Conservation (phyloP, 2,888 invertebrate genomes). For the Podabrus alpinus region DNA sequence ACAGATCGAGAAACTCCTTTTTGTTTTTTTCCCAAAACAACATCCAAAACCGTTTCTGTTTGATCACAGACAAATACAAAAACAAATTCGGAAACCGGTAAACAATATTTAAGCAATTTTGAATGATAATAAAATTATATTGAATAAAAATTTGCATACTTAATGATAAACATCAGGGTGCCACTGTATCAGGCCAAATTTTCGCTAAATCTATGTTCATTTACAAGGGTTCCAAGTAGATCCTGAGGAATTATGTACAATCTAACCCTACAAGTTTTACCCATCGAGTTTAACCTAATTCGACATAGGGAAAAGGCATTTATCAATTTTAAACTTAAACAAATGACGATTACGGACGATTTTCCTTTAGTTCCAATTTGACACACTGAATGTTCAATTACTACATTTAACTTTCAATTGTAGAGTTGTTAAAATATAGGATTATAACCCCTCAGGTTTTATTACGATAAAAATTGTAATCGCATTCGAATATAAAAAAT, state of each 20-base stretch:
- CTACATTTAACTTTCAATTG: conserved; percentile 46
- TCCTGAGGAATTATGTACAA: conserved; percentile 37
- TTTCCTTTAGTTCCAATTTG: conserved; percentile 34
- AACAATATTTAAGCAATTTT: background rate
- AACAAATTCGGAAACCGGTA: background rate
- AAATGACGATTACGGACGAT: conserved; percentile 32
- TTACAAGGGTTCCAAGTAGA: conserved; percentile 36
- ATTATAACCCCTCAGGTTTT: conserved; percentile 39
- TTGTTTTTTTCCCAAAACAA: too few relatives aligned
- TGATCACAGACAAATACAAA: background rate
- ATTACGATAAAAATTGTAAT: background rate
- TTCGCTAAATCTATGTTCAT: conserved; percentile 37
- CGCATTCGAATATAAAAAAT: background rate
- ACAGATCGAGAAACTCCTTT: background rate
- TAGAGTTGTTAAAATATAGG: conserved; percentile 46
- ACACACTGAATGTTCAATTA: conserved; percentile 42
- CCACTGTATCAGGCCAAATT: conserved; percentile 23
- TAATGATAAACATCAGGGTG: conserved; percentile 6
- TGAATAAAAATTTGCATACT: background rate
- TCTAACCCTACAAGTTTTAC: conserved; percentile 36
- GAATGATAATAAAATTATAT: background rate
- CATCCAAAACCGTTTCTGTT: background rate
- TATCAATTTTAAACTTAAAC: conserved; percentile 41
- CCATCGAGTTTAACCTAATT: conserved; percentile 38
- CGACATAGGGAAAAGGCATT: conserved; percentile 38